Evolutionary conservation across 2,888 invertebrate species (phyloP).

Genomic region (Synanthedon formicaeformis): DNA sequence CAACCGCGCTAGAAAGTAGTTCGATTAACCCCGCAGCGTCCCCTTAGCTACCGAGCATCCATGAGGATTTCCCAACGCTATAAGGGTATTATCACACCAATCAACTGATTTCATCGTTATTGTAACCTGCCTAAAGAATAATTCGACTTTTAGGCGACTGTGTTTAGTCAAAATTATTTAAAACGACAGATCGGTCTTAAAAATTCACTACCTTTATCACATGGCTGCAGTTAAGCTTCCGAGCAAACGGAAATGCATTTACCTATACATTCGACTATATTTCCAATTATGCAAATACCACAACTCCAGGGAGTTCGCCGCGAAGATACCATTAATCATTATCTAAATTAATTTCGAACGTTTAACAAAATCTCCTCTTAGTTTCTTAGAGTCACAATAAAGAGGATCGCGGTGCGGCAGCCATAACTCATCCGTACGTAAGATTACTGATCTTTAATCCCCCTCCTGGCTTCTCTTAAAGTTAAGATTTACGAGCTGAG

Average conservation of each 20-base stretch:
- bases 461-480: conserved; percentile 75
- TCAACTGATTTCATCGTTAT: too few species aligned
- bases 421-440: conserved; percentile 78
- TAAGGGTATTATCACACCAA: too few species aligned
- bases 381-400: conserved; percentile 72
- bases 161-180: too few species aligned
- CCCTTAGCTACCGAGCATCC: too few species aligned
- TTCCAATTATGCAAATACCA: conserved; percentile 58
- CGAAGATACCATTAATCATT: conserved; percentile 65
- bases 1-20: too few species aligned
- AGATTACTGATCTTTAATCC: conserved; percentile 84
- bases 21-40: too few species aligned
- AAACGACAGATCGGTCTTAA: too few species aligned
- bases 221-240: neutral
- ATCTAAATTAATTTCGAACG: conserved; percentile 70
- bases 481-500: conserved; percentile 78
- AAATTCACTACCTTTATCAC: neutral
- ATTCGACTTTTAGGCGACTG: too few species aligned
- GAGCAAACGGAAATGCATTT: neutral
- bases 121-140: too few species aligned
- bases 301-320: conserved; percentile 32
- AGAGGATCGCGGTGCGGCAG: conserved; percentile 58
- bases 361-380: conserved; percentile 67
- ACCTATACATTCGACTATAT: conserved; percentile 13
- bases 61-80: too few species aligned